Percentiles rank a stretch among this genome's conserved stretches.
phyloP scores from a whole-genome alignment of 2,888 invertebrate genomes.

The Dinocampus coccinellae region DNA sequence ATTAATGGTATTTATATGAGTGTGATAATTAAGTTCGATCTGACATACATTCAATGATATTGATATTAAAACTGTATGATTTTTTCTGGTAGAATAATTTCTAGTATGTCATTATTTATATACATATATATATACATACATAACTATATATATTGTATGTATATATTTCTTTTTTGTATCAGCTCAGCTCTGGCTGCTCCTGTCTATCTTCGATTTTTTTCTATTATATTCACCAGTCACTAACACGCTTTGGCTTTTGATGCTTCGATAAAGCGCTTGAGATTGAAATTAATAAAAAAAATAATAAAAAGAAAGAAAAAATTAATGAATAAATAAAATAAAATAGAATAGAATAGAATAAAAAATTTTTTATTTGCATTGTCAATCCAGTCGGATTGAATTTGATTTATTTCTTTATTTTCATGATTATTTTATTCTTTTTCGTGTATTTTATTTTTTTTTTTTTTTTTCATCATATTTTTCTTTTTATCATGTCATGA shows the following conservation, averaged over 20 bases:
- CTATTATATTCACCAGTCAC: conserved; percentile 15
- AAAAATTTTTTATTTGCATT: not conserved
- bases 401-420: not conserved
- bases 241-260: conserved; percentile 28
- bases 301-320: not conserved
- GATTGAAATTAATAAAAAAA: not conserved
- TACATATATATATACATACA: not conserved
- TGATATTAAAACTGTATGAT: not conserved
- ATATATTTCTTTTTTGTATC: not conserved
- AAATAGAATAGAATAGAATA: not conserved
- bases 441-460: not conserved
- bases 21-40: not conserved
- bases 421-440: not conserved
- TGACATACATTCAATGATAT: too few species aligned
- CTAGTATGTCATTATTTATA: not conserved
- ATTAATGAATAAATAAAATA: not conserved
- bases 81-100: not conserved
- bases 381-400: not conserved
- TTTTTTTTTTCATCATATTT: not conserved
- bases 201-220: not conserved
- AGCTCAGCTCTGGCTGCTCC: not conserved
- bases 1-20: not conserved
- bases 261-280: conserved; percentile 27
- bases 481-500: too few species aligned
- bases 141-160: not conserved